Evolutionary conservation across 2,797 vertebrate genomes (phyloP).

Genomic region (Molothrus ater): DNA sequence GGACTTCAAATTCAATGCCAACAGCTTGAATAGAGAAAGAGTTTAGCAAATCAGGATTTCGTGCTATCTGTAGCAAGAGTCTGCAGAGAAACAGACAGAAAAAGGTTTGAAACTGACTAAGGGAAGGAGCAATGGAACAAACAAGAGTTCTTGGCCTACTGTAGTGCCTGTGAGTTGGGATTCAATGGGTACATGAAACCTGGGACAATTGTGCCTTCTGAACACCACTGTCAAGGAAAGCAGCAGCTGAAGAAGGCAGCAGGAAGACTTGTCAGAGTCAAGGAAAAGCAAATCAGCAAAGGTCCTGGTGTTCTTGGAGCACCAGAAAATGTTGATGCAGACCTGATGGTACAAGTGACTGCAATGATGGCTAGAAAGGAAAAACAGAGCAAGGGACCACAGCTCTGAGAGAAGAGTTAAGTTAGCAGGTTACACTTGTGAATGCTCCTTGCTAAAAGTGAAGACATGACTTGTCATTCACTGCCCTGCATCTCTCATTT

Average conservation of each 20-base stretch:
- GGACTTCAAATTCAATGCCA: neutral
- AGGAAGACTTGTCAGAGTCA: neutral
- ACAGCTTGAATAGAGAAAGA: neutral
- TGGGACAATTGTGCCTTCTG: neutral
- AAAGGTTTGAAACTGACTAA: neutral
- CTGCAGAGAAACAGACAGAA: neutral
- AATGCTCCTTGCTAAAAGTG: neutral
- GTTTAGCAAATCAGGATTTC: neutral
- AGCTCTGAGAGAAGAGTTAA: neutral
- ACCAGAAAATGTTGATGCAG: neutral
- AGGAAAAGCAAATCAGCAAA: neutral
- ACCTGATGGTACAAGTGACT: neutral
- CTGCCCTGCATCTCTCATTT: neutral
- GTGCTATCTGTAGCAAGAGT: neutral
- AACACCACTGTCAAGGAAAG: neutral
- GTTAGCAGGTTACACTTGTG: neutral
- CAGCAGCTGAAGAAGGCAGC: neutral
- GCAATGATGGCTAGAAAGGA: neutral
- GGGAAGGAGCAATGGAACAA: neutral
- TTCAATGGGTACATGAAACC: neutral
- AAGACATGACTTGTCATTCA: neutral
- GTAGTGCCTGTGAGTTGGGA: neutral
- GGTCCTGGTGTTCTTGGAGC: neutral
- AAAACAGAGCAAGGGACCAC: neutral
- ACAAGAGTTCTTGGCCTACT: neutral